A percentile compares a stretch with the other conserved stretches of the same genome.
Evolutionary conservation across 2,888 invertebrate genomes (phyloP).

Genomic region (Lithosia quadra): DNA sequence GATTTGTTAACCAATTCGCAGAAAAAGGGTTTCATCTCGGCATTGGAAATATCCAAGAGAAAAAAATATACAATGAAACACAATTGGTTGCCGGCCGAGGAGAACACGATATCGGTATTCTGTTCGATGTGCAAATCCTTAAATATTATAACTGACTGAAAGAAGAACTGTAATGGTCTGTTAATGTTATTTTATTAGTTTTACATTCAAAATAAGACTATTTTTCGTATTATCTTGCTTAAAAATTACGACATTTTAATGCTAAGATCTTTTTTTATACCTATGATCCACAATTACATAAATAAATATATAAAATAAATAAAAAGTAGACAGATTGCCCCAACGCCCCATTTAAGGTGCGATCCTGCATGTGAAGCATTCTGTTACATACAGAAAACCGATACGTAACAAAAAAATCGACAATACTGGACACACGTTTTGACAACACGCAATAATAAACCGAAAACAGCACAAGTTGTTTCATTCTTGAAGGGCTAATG

Average conservation of each 20-base stretch:
- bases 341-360: too few species aligned
- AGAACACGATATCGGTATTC: not conserved
- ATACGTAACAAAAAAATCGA: too few species aligned
- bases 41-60: not conserved
- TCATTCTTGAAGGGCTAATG: constrained; percentile 16
- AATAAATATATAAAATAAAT: too few species aligned
- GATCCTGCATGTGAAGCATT: too few species aligned
- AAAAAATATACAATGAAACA: constrained; percentile 7
- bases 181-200: too few species aligned
- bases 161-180: not conserved
- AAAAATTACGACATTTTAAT: too few species aligned
- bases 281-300: too few species aligned
- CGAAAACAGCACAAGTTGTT: not conserved
- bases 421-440: constrained; percentile 2
- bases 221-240: not conserved
- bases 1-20: constrained; percentile 6
- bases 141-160: not conserved
- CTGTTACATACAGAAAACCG: too few species aligned
- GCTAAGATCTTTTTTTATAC: too few species aligned
- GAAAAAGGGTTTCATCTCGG: constrained; percentile 1
- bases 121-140: not conserved
- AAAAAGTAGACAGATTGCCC: too few species aligned
- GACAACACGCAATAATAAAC: constrained; percentile 3
- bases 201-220: too few species aligned
- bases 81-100: not conserved